Evolutionary conservation across 2,888 invertebrate genomes (phyloP), one percentile per base, ranked within the genome.

Genomic region (Leucania comma): DNA sequence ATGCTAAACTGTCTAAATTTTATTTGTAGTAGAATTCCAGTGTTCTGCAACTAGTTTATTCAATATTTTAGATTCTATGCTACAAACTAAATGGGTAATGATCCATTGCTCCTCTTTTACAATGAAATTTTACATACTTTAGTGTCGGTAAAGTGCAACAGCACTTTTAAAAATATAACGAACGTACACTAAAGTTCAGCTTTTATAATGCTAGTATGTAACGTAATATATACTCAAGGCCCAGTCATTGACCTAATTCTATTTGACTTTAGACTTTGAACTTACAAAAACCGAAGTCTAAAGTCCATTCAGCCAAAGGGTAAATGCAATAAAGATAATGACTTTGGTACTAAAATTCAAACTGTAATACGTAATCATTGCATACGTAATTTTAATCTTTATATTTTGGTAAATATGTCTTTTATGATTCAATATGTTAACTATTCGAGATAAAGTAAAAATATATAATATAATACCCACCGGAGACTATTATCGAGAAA

Each of bases 401-500:
- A 70, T 48, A 38, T 69, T 51, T 51, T 2, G 5, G 29, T 24
- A 17, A 64, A 42, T 26, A 2, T 50, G 26, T 38, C 4, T 48
- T 69, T 20, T 10, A 54, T 53, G 8, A 68, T 29, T 14, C 9
- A 42, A 62, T 35, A 57, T 12, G 12, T 24, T 12, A 63, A 57
- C 32, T 50, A 67, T 74, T 56, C 32, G 14, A 59, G 24, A 75
- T 61, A 66, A 63, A 72, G 54, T 64, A 59, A 81, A 76, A 72
- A 63, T 54, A 51, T 51, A 58, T 78, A 17, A 56, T 48, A 50
- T n/a, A n/a, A n/a, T n/a, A n/a, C n/a, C 66, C 62, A 50, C 61
- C 54, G 9, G 50, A 12, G 51, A 58, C 22, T 54, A 48, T 69
- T 74, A 80, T 79, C 80, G 10, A 22, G 14, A 59, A 54, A 63